Conservation (phyloP, 2,888 invertebrate genomes). For the Eupeodes latifasciatus region DNA sequence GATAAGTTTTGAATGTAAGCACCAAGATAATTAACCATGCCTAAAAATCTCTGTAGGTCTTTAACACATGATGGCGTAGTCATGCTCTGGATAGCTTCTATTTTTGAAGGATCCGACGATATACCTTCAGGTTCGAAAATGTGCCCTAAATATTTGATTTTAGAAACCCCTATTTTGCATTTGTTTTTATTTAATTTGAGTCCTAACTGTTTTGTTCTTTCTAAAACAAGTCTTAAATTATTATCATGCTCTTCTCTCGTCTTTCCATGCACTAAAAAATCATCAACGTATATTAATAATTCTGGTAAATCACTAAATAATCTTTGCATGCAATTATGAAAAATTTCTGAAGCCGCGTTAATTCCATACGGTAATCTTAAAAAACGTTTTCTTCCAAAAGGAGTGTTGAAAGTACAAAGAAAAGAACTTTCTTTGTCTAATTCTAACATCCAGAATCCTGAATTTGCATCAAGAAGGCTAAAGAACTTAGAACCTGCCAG, state of each 20-base stretch:
- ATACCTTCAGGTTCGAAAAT: slow-evolving; percentile 51
- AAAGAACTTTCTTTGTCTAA: no score
- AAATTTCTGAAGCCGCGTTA: slow-evolving; percentile 23
- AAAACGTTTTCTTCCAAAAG: no score
- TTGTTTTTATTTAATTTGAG: slow-evolving; percentile 59
- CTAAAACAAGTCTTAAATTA: slow-evolving; percentile 37
- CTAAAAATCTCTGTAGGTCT: no score
- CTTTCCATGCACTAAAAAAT: slow-evolving; percentile 47
- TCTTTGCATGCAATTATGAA: slow-evolving; percentile 52
- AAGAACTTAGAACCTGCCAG: no score
- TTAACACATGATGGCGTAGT: slow-evolving; percentile 15
- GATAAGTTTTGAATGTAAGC: no score
- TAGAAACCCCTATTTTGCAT: slow-evolving; percentile 35
- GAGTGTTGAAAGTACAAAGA: no score
- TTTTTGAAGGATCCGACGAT: slow-evolving; percentile 30
- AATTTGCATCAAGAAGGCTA: no score
- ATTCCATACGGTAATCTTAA: background rate
- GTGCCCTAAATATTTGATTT: slow-evolving; percentile 50
- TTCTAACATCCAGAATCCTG: no score
- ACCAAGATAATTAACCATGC: no score
- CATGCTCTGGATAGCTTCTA: slow-evolving; percentile 42
- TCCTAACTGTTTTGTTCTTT: slow-evolving; percentile 38
- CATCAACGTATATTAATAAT: slow-evolving; percentile 46
- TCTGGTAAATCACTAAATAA: no score
- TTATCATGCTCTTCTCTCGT: slow-evolving; percentile 44